Base-by-base conservation (phyloP, 2,888 invertebrate species). In the Neoaliturus tenellus region DNA sequence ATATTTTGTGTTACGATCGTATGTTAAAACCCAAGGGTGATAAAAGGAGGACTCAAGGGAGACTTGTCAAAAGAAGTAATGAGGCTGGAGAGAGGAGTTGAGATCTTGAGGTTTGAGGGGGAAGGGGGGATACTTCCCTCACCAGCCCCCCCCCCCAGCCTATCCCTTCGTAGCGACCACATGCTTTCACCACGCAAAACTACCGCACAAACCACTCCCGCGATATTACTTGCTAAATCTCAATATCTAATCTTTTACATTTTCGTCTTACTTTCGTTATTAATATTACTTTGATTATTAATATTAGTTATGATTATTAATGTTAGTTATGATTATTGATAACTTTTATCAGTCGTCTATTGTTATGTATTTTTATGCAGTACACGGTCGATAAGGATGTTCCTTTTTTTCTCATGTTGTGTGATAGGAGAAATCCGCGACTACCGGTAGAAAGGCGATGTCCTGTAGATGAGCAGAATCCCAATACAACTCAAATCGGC, bases 11-110 rank as follows among this genome's bases (percentile, higher is more conserved):
- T n/a, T 6, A 25, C 17, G 62, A 28, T 62, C 62, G 12, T 28
- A 62, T 62, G 62, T 62, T 62, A 62, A 62, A 28, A 17, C 62
- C 31, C 62, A 1, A 3, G 28, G 62, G 62, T 62, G 62, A 31
- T 62, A 62, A 28, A 51, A 62, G 62, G 17, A 28, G 62, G 31
- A 28, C 62, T 62, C 62, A 48, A 78, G 55, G 28, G 78, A 23
- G 78, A 51, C 71, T 75, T 75, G 44, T 78, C 78, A 78, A 55
- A 78, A 55, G 78, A 78, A 33, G 51, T 78, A 78, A 78, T 78
- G 78, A 78, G 55, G 55, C 51, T 33, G 51, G 33, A n/a, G 55
- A 33, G 78, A 31, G 51, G 75, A 55, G 33, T 31, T 2, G 78
- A 78, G 33, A 28, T 33, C 4, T 44, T 48, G 73, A 44, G 25